Percentiles rank a stretch among this genome's conserved stretches.
phyloP scores from a whole-genome alignment of 2,113 vertebrate genomes.

The Ammospiza nelsoni region DNA sequence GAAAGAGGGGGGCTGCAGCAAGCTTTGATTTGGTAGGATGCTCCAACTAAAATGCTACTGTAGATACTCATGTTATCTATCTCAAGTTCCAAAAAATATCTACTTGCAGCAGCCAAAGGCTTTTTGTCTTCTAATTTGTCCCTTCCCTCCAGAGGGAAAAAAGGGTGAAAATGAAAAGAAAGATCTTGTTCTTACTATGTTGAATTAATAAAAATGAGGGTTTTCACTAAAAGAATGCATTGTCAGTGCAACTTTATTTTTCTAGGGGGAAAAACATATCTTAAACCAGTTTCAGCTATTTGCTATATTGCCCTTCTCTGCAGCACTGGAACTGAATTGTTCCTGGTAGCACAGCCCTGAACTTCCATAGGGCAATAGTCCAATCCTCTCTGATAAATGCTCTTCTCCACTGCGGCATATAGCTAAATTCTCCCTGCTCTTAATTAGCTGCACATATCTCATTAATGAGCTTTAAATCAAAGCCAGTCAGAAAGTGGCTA shows the following conservation, averaged over 20 bases:
- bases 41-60: not conserved
- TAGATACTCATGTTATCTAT: not conserved
- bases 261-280: not conserved
- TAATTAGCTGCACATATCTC: conserved; percentile 56
- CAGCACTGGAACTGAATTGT: not conserved
- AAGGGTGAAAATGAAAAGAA: not conserved
- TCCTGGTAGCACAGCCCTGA: not conserved
- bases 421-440: conserved; percentile 51
- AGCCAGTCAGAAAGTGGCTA: conserved; percentile 52
- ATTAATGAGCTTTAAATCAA: conserved; percentile 61
- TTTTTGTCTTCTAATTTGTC: conserved; percentile 43
- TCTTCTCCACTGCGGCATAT: conserved; percentile 31
- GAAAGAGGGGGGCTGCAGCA: not conserved
- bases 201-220: conserved; percentile 23
- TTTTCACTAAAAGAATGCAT: not conserved
- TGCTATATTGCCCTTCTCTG: not conserved
- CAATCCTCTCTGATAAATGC: conserved; percentile 48
- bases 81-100: not conserved
- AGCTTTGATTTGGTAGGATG: not conserved
- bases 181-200: not conserved
- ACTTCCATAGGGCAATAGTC: conserved; percentile 45
- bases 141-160: not conserved
- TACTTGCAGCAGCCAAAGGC: not conserved
- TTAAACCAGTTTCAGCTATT: conserved; percentile 21
- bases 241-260: conserved; percentile 5